Conservation (phyloP, 2,888 invertebrate species). For the Dasypogon diadema region DNA sequence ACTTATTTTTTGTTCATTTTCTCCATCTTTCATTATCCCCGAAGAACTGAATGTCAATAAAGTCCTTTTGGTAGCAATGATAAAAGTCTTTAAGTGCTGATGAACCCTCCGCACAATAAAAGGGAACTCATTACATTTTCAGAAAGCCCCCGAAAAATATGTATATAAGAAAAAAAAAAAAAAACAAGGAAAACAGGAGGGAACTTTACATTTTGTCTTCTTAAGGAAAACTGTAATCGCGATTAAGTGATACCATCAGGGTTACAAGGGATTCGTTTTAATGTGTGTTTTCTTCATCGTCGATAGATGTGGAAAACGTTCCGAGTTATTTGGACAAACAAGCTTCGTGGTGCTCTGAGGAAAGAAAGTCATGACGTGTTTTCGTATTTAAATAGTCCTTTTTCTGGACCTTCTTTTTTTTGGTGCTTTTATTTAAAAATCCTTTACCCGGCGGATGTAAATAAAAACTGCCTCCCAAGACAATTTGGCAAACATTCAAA, state of each 20-base stretch:
- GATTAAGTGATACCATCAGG: constrained; percentile 30
- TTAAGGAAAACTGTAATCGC: constrained; percentile 6
- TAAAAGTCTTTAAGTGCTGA: constrained; percentile 49
- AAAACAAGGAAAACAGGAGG: constrained; percentile 9
- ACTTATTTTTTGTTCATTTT: constrained; percentile 31
- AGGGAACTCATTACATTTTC: constrained; percentile 47
- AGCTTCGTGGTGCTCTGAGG: no score
- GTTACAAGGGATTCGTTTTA: background rate
- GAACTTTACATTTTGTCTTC: background rate
- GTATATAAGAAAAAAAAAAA: no score
- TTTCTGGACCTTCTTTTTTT: no score
- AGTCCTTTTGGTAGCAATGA: constrained; percentile 38
- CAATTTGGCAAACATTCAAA: no score
- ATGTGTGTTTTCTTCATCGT: background rate
- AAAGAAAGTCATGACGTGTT: no score
- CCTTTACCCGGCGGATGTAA: no score
- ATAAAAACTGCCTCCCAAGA: no score
- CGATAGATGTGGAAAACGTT: constrained; percentile 9
- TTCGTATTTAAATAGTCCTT: no score
- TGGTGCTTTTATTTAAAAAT: no score
- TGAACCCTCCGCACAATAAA: constrained; percentile 43
- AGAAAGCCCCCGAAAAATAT: constrained; percentile 9
- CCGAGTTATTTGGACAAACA: constrained; percentile 10
- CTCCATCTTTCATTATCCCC: constrained; percentile 42
- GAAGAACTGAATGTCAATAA: constrained; percentile 41